These are phyloP conservation scores for Coreius guichenoti DNA, from an alignment of 2,797 vertebrate species.

Conservation along the genomic window DNA sequence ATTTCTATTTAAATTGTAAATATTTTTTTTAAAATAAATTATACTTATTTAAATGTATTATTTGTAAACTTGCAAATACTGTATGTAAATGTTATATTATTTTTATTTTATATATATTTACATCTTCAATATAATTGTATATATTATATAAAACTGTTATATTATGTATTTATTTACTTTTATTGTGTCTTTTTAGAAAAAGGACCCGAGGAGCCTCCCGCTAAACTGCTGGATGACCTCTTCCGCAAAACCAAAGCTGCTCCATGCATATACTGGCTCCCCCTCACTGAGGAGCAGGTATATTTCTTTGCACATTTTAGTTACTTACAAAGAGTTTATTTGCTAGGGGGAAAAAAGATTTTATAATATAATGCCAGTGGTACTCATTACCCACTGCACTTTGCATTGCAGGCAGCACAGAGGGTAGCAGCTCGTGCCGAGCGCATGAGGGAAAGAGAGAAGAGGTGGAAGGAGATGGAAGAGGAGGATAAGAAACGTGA, in stretches of 20 bases:
- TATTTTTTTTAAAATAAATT: too few relatives aligned
- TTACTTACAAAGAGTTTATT: background rate
- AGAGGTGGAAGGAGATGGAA: conserved; percentile 82
- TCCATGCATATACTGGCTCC: conserved; percentile 95
- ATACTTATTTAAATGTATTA: background rate
- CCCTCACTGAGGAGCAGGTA: conserved; percentile 90
- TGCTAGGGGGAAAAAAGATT: background rate
- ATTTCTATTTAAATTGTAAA: background rate
- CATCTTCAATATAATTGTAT: too few relatives aligned
- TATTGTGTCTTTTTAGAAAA: conserved; percentile 75
- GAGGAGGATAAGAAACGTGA: conserved; percentile 85
- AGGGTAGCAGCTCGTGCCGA: conserved; percentile 83
- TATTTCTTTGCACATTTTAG: background rate
- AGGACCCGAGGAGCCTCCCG: conserved; percentile 87
- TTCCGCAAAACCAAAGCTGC: conserved; percentile 93
- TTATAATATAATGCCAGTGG: background rate
- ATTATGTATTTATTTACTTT: background rate
- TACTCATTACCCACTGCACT: background rate
- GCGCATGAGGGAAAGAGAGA: conserved; percentile 84
- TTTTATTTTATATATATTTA: too few relatives aligned
- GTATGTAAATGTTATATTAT: background rate
- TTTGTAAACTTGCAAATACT: background rate
- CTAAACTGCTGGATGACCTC: conserved; percentile 90
- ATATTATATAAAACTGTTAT: background rate
- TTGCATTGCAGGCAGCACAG: conserved; percentile 76